Conservation (phyloP, 2,888 invertebrate genomes). For the Eudemis profundana region DNA sequence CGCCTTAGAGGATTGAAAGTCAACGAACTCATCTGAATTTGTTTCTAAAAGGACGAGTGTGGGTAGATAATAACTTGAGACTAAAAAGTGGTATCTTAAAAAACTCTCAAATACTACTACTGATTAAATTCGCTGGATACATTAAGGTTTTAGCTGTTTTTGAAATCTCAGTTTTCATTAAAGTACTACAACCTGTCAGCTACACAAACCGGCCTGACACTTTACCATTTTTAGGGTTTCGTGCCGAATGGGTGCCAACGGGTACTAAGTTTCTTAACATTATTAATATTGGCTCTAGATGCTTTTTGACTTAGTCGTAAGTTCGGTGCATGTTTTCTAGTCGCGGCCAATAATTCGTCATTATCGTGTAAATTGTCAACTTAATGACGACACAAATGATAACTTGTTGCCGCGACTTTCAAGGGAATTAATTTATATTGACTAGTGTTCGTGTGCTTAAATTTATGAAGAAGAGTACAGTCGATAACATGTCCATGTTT, state of each 20-base stretch:
- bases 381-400: conserved; percentile 62
- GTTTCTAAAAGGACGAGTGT: conserved; percentile 38
- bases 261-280: no score
- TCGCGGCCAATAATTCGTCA: conserved; percentile 80
- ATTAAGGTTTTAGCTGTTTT: no score
- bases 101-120: neutral
- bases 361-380: conserved; percentile 52
- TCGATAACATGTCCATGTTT: neutral
- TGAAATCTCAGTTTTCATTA: no score
- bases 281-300: conserved; percentile 13
- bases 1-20: conserved; percentile 51
- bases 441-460: conserved; percentile 36
- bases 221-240: no score
- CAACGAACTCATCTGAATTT: conserved; percentile 60
- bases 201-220: no score
- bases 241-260: no score
- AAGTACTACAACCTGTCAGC: no score
- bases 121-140: conserved; percentile 5
- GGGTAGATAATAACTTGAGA: conserved; percentile 12
- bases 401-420: conserved; percentile 77
- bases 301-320: conserved; percentile 45
- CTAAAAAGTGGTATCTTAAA: conserved; percentile 16
- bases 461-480: conserved; percentile 2
- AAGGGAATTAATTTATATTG: conserved; percentile 62
- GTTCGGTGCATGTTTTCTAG: conserved; percentile 61